Evolutionary conservation across 2,113 vertebrate species (phyloP), one percentile per base, ranked within the genome.

Genomic region (Epinephelus lanceolatus): DNA sequence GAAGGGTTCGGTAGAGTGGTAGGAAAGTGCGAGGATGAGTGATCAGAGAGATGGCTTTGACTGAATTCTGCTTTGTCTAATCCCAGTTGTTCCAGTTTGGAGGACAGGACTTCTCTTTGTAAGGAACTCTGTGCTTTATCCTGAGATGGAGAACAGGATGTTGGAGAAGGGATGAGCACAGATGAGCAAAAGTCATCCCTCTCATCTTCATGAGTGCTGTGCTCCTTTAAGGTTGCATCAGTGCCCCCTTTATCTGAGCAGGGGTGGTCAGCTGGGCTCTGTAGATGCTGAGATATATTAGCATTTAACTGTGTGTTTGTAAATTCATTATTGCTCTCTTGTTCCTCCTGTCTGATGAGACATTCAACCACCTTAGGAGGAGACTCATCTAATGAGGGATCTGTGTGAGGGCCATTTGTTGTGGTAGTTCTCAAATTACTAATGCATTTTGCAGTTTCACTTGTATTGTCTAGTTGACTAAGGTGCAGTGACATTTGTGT

Each of bases 161-260:
- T 47, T 33, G 66, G 65, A n/a, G 49, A 84, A 8, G 37, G 42
- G 55, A 51, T 51, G 3, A 3, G 14, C 12, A 25, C 0, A 7
- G 19, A 45, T 33, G 70, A 80, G 53, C 53, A 18, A 23, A 60
- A 4, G 30, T 37, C 15, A 14, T 60, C 30, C 5, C 52, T 56
- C 15, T 55, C 23, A 5, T 59, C 42, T 25, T 87, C 67, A 12
- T 11, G 2, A 15, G 61, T 55, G 56, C 25, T 42, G 51, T 71
- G 42, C 14, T 84, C 66, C 12, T 77, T 84, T 7, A 69, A 91
- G 14, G 23, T 57, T 72, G 42, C 18, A 45, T 23, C 47, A 63
- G 37, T 65, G 63, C 83, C 78, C 56, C 52, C 14, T 25, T 87
- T 69, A 33, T 88, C 83, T 4, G 78, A 76, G 68, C 73, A 59